Evolutionary conservation across 2,888 invertebrate genomes (phyloP), one percentile per base, ranked within the genome.

Genomic region (Polyommatus iphigenia): DNA sequence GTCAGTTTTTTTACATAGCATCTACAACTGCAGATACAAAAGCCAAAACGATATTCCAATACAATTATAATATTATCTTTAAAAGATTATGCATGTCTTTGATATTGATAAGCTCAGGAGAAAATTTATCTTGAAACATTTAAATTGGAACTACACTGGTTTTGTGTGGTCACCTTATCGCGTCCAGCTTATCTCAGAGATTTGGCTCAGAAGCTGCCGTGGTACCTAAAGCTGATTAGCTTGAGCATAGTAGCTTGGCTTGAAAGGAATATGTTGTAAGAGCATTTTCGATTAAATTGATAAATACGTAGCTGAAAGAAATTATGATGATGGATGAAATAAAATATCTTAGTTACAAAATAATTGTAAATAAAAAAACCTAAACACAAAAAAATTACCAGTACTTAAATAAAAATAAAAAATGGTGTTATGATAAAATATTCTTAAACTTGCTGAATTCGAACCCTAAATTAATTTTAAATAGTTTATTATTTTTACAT

Each of bases 81-180:
- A 67, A 67, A 32, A 67, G 67, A 67, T 67, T 67, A 15, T 32
- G 67, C 29, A 67, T 32, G 67, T 32, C 18, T 67, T 67, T 29
- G 5, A 3, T 15, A 32, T 67, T 32, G 67, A 67, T 67, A 67
- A 67, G 15, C 15, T 67, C 15, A 67, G 29, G 13, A 62, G 24
- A 13, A 62, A 62, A 62, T 62, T 62, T 67, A 67, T 67, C 67
- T 67, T 67, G 67, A 32, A 67, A 67, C 32, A 67, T 67, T 67
- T 67, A 67, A 67, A 67, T 67, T 67, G 67, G 29, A 67, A 67
- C 29, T 29, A 67, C 67, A 32, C 67, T 67, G 67, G 29, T 67
- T 67, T 32, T 18, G 67, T 67, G 67, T 67, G 67, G 67, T 67
- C 67, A 67, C 15, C 67, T 67, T 67, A 67, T 67, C 67, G 24